phyloP scores from a whole-genome alignment of 2,888 invertebrate species.

The Gonocerus acuteangulatus region DNA sequence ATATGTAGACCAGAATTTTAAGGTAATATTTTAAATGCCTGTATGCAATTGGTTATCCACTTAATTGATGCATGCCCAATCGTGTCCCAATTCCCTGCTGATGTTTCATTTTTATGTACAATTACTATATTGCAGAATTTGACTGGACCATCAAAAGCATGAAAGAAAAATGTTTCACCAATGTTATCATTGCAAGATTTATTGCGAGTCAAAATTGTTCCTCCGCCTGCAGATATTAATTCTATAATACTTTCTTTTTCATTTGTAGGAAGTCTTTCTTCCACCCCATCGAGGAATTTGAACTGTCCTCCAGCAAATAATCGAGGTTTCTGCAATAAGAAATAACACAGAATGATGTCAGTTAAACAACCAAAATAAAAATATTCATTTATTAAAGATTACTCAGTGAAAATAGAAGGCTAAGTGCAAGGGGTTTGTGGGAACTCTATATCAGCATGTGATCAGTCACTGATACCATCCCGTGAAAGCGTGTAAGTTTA shows the following conservation, averaged over 20 bases:
- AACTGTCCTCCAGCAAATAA: slow-evolving; percentile 9
- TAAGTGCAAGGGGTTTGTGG: no score
- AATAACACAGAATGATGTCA: no score
- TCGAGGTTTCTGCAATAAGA: slow-evolving; percentile 2
- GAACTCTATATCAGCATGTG: no score
- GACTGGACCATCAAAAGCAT: neutral
- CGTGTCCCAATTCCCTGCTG: neutral
- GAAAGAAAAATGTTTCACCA: slow-evolving; percentile 1
- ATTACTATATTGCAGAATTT: neutral
- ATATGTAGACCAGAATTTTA: neutral
- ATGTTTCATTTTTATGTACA: neutral
- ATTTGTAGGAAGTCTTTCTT: neutral
- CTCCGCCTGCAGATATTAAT: slow-evolving; percentile 11
- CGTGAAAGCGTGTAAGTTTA: no score
- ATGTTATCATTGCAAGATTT: slow-evolving; percentile 5
- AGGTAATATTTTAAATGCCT: neutral
- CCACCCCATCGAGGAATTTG: neutral
- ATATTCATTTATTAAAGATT: neutral
- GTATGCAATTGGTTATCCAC: slow-evolving; percentile 1
- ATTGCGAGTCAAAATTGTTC: slow-evolving; percentile 2
- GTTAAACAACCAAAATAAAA: no score
- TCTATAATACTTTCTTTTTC: slow-evolving; percentile 1
- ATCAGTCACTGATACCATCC: no score
- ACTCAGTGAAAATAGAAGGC: neutral
- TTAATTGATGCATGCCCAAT: neutral